Evolutionary conservation across 1,140 invertebrate species (phyloP).

Genomic region (Zeugodacus cucurbitae): DNA sequence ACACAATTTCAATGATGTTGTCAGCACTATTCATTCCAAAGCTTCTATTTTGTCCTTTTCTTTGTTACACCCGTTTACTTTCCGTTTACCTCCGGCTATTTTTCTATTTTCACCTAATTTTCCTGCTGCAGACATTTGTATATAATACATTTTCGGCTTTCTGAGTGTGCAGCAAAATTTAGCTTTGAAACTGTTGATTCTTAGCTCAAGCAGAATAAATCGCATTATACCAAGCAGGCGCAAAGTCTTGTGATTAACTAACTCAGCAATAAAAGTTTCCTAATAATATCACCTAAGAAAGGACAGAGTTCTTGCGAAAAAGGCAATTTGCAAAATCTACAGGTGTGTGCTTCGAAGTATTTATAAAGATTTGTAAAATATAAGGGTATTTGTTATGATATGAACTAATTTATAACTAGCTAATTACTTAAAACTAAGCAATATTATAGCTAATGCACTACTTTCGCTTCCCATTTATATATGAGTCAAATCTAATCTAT

Average conservation of each 20-base stretch:
- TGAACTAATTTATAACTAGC: too few species aligned
- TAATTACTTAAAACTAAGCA: too few species aligned
- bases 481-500: too few species aligned
- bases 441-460: too few species aligned
- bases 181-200: background rate
- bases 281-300: too few species aligned
- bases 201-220: background rate
- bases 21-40: background rate
- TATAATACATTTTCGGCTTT: background rate
- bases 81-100: background rate
- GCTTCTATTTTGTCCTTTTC: background rate
- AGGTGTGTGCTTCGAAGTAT: too few species aligned
- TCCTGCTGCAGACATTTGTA: background rate
- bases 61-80: background rate
- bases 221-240: background rate
- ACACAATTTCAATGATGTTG: background rate
- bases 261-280: background rate
- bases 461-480: too few species aligned
- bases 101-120: background rate
- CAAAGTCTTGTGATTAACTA: background rate
- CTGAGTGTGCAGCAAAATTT: background rate
- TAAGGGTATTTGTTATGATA: too few species aligned
- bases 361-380: too few species aligned
- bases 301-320: too few species aligned
- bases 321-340: too few species aligned